Evolutionary conservation across 1,140 invertebrate genomes (phyloP).

Genomic region (Leptinotarsa undecemlineata): DNA sequence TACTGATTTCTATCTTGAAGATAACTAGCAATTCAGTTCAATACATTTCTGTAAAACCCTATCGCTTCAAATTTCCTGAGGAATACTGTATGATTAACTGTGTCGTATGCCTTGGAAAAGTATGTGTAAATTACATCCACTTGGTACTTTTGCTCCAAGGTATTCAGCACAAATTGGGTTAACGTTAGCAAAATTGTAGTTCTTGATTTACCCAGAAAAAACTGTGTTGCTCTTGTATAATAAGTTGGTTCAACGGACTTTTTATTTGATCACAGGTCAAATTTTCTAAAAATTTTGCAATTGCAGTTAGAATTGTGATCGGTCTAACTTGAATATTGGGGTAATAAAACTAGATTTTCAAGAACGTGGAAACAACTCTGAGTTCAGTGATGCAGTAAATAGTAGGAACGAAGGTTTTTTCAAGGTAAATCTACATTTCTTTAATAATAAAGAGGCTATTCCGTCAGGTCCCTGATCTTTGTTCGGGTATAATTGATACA

Average conservation of each 20-base stretch:
- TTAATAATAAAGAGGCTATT: background rate
- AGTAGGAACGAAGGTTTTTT: constrained; percentile 1
- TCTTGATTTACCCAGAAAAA: background rate
- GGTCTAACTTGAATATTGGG: constrained; percentile 1
- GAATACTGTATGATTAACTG: constrained; percentile 34
- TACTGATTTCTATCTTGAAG: background rate
- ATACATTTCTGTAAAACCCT: constrained; percentile 32
- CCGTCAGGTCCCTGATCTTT: background rate
- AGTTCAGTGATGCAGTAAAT: constrained; percentile 4
- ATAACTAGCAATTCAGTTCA: constrained; percentile 14
- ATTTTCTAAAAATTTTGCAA: too few relatives aligned
- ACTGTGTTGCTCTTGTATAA: constrained; percentile 17
- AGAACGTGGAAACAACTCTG: background rate
- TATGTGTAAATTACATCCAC: too few relatives aligned
- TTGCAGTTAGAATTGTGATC: background rate
- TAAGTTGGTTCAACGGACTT: background rate
- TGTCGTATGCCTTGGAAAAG: constrained; percentile 37
- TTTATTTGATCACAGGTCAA: background rate
- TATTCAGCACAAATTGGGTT: too few relatives aligned
- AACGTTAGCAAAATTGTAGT: too few relatives aligned
- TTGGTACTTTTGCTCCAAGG: too few relatives aligned
- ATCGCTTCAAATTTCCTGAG: constrained; percentile 36
- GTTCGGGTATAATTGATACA: background rate
- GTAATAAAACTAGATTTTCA: background rate
- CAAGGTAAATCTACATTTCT: constrained; percentile 3